Base-by-base conservation (phyloP, 2,888 invertebrate genomes). In the Gortyna flavago region DNA sequence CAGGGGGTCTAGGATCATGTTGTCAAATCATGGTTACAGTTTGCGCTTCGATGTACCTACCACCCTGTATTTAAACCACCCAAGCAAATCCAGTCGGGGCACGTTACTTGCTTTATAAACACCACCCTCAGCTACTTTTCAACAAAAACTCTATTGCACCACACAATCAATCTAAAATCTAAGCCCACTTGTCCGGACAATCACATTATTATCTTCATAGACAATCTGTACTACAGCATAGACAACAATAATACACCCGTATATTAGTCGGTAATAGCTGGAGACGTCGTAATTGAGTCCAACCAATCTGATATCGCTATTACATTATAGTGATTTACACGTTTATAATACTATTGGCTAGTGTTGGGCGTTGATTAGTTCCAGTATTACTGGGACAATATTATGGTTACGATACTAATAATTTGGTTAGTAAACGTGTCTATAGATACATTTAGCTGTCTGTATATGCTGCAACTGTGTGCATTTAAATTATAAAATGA, bases 241-340 rank as follows among this genome's bases (percentile, higher is more conserved):
- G 87, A 89, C 90, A 90, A 92, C 90, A 88, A 87, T 90, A 91
- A 90, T 90, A 90, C 85, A 88, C 90, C 91, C 91, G 91, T 95
- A 94, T 93, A 94, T 95, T 92, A 93, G 83, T 72, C 86, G 81
- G 90, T 95, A 94, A 94, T 94, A 93, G 94, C 91, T 91, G 81
- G 89, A 92, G 91, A 91, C 89, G 86, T 88, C 90, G 91, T 94
- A 93, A 95, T 95, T 93, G 93, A 95, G 92, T 93, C 89, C 86
- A 89, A 90, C 90, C 93, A 92, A 95, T 94, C 91, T 91, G 90
- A 93, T 93, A 91, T 87, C 81, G 89, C 86, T 83, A 88, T 90
- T 87, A 90, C 90, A 91, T 92, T 93, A 91, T 79, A 87, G 87
- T 92, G 92, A 93, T 92, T 93, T 92, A 93, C 88, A 89, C 85